Evolutionary conservation across 2,888 invertebrate genomes (phyloP).

Genomic region (Volucella zonaria): DNA sequence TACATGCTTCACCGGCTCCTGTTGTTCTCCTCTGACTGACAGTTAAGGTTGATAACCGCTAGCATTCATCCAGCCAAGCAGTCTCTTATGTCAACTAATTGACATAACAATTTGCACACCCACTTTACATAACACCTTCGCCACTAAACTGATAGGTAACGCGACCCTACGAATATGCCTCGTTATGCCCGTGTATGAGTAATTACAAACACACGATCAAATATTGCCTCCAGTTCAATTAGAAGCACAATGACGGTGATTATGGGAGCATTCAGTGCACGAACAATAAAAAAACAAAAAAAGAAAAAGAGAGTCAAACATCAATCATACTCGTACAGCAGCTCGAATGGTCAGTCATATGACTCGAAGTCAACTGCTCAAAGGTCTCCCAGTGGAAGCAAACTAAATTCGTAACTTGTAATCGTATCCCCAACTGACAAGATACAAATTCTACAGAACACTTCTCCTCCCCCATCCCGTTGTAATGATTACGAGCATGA

Average conservation of each 20-base stretch:
- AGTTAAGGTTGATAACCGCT: conserved; percentile 9
- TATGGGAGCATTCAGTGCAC: conserved; percentile 9
- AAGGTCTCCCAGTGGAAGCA: too few species aligned
- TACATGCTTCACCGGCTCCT: not conserved
- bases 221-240: not conserved
- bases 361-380: too few species aligned
- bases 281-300: too few species aligned
- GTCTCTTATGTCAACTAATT: conserved; percentile 5
- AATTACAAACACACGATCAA: conserved; percentile 3
- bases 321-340: too few species aligned
- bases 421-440: too few species aligned
- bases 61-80: not conserved
- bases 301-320: too few species aligned
- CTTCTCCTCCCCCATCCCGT: too few species aligned
- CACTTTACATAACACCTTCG: conserved; percentile 10
- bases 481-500: too few species aligned
- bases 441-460: too few species aligned
- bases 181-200: not conserved
- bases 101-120: not conserved
- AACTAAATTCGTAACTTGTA: too few species aligned
- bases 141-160: not conserved
- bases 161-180: not conserved
- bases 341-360: too few species aligned
- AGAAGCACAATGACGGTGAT: not conserved
- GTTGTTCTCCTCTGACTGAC: not conserved